A percentile compares a stretch with the other conserved stretches of the same genome.
phyloP scores from a whole-genome alignment of 2,113 vertebrate genomes.

The Pituophis catenifer region DNA sequence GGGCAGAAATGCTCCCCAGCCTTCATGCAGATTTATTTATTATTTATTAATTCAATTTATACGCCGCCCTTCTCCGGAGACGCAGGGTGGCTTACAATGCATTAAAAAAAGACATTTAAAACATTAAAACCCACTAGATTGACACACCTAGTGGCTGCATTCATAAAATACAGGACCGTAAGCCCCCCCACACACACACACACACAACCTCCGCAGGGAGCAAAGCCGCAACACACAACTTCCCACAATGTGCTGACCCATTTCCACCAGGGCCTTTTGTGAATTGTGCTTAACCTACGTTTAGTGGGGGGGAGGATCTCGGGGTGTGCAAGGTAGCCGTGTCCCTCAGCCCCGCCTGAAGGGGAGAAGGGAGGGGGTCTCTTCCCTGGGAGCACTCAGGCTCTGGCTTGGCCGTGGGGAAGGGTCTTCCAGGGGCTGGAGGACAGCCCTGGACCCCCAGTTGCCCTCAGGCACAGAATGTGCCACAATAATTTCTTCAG shows the following conservation, averaged over 20 bases:
- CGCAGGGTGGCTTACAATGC: no score
- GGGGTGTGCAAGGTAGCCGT: no score
- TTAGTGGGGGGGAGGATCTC: no score
- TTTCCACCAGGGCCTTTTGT: not conserved
- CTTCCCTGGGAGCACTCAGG: not conserved
- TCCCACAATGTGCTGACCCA: not conserved
- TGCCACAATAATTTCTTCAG: no score
- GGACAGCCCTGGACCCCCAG: not conserved
- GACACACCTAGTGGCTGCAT: not conserved
- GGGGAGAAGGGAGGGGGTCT: not conserved
- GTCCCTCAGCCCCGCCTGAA: not conserved
- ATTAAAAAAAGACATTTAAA: no score
- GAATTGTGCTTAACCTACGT: not conserved
- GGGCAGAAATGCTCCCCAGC: not conserved
- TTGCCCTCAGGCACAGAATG: not conserved
- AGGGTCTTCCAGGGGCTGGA: not conserved
- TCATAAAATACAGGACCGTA: not conserved
- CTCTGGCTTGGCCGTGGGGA: no score
- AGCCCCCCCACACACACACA: no score
- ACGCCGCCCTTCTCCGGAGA: no score
- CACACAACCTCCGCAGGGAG: no score
- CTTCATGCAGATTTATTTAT: no score
- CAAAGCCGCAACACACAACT: not conserved
- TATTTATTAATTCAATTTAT: no score
- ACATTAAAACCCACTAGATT: no score